phyloP scores from a whole-genome alignment of 2,113 vertebrate genomes.

The Perca fluviatilis region DNA sequence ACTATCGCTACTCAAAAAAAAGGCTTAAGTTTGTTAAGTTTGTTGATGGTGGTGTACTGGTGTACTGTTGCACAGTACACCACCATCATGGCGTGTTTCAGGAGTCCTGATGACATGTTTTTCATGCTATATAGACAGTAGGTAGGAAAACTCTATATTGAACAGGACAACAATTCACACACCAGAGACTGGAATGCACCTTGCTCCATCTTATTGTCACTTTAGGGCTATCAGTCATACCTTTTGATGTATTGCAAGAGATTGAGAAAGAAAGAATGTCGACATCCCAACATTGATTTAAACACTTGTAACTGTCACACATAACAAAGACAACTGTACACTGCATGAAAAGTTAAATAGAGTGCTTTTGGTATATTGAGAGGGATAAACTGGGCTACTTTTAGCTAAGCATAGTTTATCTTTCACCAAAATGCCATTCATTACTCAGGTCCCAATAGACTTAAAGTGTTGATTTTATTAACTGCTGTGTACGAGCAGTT shows the following conservation, averaged over 20 bases:
- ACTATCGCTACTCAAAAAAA: too few relatives aligned
- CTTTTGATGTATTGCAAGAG: conserved; percentile 2
- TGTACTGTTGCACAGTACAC: neutral
- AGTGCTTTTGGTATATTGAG: neutral
- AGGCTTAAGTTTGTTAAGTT: too few relatives aligned
- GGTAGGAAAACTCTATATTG: neutral
- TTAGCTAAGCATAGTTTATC: conserved; percentile 6
- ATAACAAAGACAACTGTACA: conserved; percentile 8
- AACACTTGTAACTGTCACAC: neutral
- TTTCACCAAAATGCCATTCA: neutral
- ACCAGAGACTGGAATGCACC: neutral
- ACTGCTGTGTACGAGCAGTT: conserved; percentile 47
- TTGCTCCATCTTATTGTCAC: neutral
- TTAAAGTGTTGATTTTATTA: conserved; percentile 43
- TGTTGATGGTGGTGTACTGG: too few relatives aligned
- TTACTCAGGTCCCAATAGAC: conserved; percentile 17
- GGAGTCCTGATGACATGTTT: neutral
- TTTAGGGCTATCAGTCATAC: neutral
- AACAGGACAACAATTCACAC: neutral
- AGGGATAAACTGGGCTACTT: neutral
- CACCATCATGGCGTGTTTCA: neutral
- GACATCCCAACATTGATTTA: conserved; percentile 26
- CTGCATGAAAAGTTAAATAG: neutral
- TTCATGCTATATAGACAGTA: neutral
- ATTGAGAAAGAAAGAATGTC: conserved; percentile 13